Percentiles rank a stretch among this genome's conserved stretches.
Evolutionary conservation across 2,888 invertebrate genomes (phyloP).

Genomic region (Calameuta idolon): DNA sequence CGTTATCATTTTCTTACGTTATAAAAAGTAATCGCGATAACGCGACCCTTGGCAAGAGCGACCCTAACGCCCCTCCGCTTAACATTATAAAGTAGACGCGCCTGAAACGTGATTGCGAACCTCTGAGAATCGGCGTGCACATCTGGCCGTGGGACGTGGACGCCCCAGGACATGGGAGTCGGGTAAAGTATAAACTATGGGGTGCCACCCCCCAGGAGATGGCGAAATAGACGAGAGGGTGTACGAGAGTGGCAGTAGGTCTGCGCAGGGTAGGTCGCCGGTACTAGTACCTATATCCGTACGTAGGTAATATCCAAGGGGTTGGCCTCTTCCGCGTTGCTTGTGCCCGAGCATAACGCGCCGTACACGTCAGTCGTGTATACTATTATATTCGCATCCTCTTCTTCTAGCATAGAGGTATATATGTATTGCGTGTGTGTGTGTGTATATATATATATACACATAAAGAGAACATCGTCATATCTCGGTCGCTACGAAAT

Average conservation of each 20-base stretch:
- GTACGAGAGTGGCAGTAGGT: neutral
- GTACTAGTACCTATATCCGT: neutral
- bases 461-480: slow-evolving; percentile 32
- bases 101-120: slow-evolving; percentile 36
- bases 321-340: neutral
- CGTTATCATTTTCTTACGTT: neutral
- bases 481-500: slow-evolving; percentile 35
- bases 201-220: slow-evolving; percentile 43
- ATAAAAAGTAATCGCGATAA: neutral
- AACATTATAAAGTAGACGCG: neutral
- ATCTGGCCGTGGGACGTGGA: slow-evolving; percentile 50
- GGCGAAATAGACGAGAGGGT: slow-evolving; percentile 13
- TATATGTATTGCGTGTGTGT: neutral
- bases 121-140: slow-evolving; percentile 56
- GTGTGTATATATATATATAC: slow-evolving; percentile 28
- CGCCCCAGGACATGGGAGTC: slow-evolving; percentile 51
- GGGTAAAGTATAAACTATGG: slow-evolving; percentile 57
- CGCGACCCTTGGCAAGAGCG: no score
- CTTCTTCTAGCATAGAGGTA: neutral
- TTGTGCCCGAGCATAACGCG: neutral
- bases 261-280: neutral
- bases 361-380: neutral
- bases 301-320: slow-evolving; percentile 43
- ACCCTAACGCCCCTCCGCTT: neutral
- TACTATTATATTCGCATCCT: neutral